Base-by-base conservation (phyloP, 1,140 invertebrate genomes). In the Medauroidea extradentata region DNA sequence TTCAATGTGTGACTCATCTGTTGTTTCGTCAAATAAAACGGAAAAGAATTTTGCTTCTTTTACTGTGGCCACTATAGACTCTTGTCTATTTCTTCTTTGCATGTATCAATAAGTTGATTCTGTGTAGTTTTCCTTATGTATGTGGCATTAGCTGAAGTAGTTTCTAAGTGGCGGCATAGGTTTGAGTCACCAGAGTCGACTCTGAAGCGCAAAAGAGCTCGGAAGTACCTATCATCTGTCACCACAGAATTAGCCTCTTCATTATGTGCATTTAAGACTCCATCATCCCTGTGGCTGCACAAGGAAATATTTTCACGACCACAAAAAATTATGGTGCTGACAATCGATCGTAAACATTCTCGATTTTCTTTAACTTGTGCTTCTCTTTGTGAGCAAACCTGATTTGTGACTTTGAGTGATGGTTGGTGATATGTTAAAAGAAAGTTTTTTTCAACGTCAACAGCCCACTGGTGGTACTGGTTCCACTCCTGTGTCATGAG, bases 21-120 rank as follows among this genome's bases (percentile, higher is more conserved):
- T 70, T 21, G 68, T 71, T 64, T 72, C 68, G 54, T 71, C 65
- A 50, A 71, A 68, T 11, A 72, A 59, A 23, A 70, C 61, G 14
- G 56, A 55, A 50, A 57, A 69, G 51, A 43, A 63, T 38, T 48
- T 63, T n/a, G 62, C 55, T 52, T 60, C 29, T 51, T 64, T 51
- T 9, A 72, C 61, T 60, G 53, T 58, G 24, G 38, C 29, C 13
- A 67, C 25, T 53, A 73, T 64, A 19, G 27, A 39, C 39, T 57
- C 39, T 57, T 59, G 46, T 23, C n/a, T n/a, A 72, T 67, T 63
- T 67, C 59, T 46, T 65, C 54, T 24, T 58, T 63, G 53, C 65
- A 71, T 9, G 18, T 41, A 5, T 65, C 53, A 42, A 71, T 72
- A 3, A 73, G 19, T 44, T 69, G 53, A 57, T 72, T 71, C 58